Percentiles rank a stretch among this genome's conserved stretches.
phyloP scores from a whole-genome alignment of 1,140 invertebrate species.

The Oppia nitens region DNA sequence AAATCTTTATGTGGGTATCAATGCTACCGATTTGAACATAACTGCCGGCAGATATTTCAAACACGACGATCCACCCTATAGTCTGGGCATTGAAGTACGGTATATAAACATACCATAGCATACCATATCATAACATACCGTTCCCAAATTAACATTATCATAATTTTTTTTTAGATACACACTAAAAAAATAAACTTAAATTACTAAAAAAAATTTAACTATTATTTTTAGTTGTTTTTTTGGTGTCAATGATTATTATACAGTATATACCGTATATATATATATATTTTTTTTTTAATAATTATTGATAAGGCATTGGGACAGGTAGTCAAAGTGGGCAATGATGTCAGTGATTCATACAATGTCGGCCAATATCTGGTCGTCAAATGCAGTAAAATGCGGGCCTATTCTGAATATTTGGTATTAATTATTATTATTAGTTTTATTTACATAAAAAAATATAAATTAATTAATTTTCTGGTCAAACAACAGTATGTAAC shows the following conservation, averaged over 20 bases:
- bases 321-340: background rate
- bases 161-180: too few relatives aligned
- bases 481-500: background rate
- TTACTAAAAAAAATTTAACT: too few relatives aligned
- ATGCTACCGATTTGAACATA: constrained; percentile 18
- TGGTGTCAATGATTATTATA: too few relatives aligned
- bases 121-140: too few relatives aligned
- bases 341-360: constrained; percentile 1
- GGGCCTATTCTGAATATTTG: constrained; percentile 10
- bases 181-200: too few relatives aligned
- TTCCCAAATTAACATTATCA: too few relatives aligned
- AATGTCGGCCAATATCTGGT: constrained; percentile 4
- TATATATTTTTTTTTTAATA: too few relatives aligned
- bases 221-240: too few relatives aligned
- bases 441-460: background rate
- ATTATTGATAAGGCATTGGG: constrained; percentile 10
- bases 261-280: too few relatives aligned
- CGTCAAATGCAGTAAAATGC: background rate
- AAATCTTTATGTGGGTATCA: constrained; percentile 14
- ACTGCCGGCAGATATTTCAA: constrained; percentile 16
- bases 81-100: constrained; percentile 13
- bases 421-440: background rate
- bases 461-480: background rate
- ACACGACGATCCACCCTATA: constrained; percentile 3
- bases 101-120: too few relatives aligned